Base-by-base conservation (phyloP, 2,888 invertebrate species). In the Papilio elwesi region DNA sequence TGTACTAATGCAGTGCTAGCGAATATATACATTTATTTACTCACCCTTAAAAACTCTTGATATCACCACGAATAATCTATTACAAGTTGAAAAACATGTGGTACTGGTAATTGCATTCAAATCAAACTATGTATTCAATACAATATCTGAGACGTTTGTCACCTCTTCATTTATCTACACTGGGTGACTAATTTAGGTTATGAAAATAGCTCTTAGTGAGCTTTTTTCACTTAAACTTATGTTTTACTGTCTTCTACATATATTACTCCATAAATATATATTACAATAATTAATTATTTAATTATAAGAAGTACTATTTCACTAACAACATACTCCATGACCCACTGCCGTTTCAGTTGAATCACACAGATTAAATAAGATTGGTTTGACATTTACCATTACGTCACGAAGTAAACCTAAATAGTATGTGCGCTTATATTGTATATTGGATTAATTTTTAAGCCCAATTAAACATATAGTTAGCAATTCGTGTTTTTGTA, bases 161-260 rank as follows among this genome's bases (percentile, higher is more conserved):
- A 87, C 81, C 86, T 84, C 81, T 85, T 81, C 82, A 82, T 83
- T 84, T 83, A 87, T 81, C 82, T 83, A 77, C 74, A 76, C 78
- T 80, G 77, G 81, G 81, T 81, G 85, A 87, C 86, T 84, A 87
- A 85, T 84, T 84, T 88, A 91, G 92, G 92, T 92, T 91, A 92
- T 87, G 87, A 90, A 89, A 87, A 89, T 87, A 87, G 85, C 82
- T 83, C 81, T 82, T 79, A 81, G 76, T 36, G 57, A 74, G 57
- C 64, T 55, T 73, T 71, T 64, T 59, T 55, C 71, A 64, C 47
- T 48, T 70, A 48, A 64, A 66, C 70, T 69, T 67, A 64, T 36
- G 38, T 70, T 66, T 67, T 51, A 71, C 65, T 71, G n/a, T 66
- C 53, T 43, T 59, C 15, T 67, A 66, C 57, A 67, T 71, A 51